Evolutionary conservation across 2,888 invertebrate genomes (phyloP).

Genomic region (Catocala nupta): DNA sequence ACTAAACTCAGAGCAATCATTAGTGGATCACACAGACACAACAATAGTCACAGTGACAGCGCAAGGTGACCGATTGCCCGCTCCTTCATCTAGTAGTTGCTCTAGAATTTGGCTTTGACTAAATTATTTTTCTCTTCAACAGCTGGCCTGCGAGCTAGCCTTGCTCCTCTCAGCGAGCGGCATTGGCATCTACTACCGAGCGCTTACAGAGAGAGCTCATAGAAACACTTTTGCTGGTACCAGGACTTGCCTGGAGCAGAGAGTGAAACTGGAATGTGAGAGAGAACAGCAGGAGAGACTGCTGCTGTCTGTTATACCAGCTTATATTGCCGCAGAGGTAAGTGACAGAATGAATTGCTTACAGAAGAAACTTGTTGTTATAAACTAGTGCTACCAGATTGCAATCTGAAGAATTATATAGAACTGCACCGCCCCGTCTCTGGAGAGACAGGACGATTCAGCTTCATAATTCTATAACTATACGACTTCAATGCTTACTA

Average conservation of each 20-base stretch:
- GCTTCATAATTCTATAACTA: no score
- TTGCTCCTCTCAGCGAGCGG: conserved; percentile 93
- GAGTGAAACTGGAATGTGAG: conserved; percentile 97
- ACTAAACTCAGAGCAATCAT: no score
- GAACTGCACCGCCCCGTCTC: no score
- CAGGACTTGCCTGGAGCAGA: conserved; percentile 95
- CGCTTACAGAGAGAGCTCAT: conserved; percentile 95
- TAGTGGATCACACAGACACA: no score
- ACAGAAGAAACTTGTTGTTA: no score
- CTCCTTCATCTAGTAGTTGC: no score
- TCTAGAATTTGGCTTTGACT: background rate
- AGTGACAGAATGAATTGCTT: conserved; percentile 56
- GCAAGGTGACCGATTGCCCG: no score
- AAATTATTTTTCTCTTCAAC: conserved; percentile 36
- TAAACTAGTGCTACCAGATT: no score
- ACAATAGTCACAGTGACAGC: no score
- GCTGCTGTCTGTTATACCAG: conserved; percentile 96
- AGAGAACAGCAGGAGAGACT: conserved; percentile 97
- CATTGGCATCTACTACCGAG: conserved; percentile 95
- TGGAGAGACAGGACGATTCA: no score
- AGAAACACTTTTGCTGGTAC: conserved; percentile 96
- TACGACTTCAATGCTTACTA: no score
- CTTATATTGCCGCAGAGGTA: conserved; percentile 97
- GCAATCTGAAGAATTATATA: no score
- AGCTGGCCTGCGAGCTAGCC: conserved; percentile 93